These are phyloP conservation scores for Parelbella ahira DNA, from an alignment of 2,888 invertebrate species.

Conservation along the genomic window DNA sequence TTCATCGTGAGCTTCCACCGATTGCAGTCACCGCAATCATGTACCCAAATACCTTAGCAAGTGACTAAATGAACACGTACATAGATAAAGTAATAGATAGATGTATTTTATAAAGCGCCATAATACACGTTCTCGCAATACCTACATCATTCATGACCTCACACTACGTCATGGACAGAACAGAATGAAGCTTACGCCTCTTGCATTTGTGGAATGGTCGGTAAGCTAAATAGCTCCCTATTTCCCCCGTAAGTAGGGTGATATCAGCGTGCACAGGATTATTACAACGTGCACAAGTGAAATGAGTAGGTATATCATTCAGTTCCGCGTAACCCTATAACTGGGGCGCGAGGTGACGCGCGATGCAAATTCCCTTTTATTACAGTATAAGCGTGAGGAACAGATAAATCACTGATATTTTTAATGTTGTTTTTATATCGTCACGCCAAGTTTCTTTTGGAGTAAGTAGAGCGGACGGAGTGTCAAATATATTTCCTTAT, in stretches of 20 bases:
- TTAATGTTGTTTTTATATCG: too few relatives aligned
- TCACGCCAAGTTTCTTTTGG: too few relatives aligned
- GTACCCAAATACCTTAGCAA: too few relatives aligned
- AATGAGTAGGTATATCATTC: slow-evolving; percentile 37
- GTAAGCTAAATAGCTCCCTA: slow-evolving; percentile 6
- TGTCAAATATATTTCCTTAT: too few relatives aligned
- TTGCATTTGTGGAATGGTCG: not conserved
- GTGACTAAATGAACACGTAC: too few relatives aligned
- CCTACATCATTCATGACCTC: slow-evolving; percentile 17
- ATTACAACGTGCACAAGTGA: slow-evolving; percentile 20
- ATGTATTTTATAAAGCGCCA: too few relatives aligned
- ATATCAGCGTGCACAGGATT: slow-evolving; percentile 6
- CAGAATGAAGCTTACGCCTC: slow-evolving; percentile 15
- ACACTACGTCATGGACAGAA: slow-evolving; percentile 11
- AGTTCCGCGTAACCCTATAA: slow-evolving; percentile 26
- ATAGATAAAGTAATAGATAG: too few relatives aligned
- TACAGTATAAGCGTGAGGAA: slow-evolving; percentile 35
- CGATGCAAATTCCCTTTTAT: slow-evolving; percentile 40
- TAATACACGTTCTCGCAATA: too few relatives aligned
- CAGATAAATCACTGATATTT: slow-evolving; percentile 45
- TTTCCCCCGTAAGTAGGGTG: not conserved
- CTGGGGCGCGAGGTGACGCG: slow-evolving; percentile 48
- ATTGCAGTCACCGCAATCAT: too few relatives aligned
- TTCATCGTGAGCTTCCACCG: too few relatives aligned
- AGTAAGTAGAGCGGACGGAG: too few relatives aligned